A percentile compares a stretch with the other conserved stretches of the same genome.
Conservation (phyloP, 2,797 vertebrate genomes). For the Eulemur coronatus region DNA sequence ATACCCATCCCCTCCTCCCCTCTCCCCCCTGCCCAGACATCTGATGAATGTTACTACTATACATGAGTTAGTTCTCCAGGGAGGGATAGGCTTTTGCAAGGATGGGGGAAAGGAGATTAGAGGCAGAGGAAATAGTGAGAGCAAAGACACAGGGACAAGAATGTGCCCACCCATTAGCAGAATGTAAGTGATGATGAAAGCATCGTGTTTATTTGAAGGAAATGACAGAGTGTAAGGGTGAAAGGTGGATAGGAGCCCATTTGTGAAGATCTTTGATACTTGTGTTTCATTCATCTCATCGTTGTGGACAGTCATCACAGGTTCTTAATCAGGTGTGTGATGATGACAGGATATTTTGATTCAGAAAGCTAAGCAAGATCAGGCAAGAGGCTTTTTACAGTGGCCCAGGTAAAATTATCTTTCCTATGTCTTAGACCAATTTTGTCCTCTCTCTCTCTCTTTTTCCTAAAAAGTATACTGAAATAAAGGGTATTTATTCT, state of each 20-base stretch:
- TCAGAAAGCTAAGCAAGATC: not conserved
- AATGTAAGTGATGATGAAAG: not conserved
- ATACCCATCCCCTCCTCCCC: too few relatives aligned
- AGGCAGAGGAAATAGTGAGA: not conserved
- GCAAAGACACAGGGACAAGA: not conserved
- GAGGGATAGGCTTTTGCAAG: not conserved
- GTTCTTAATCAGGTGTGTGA: not conserved
- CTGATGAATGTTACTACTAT: too few relatives aligned
- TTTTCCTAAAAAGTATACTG: not conserved
- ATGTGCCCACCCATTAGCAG: not conserved
- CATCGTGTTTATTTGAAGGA: rapidly evolving
- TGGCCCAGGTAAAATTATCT: not conserved
- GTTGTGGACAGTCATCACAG: not conserved
- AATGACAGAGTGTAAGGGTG: not conserved
- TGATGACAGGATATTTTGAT: not conserved
- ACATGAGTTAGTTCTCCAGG: not conserved
- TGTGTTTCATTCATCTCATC: not conserved
- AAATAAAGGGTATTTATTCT: not conserved
- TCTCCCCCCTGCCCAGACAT: too few relatives aligned
- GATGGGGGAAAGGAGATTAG: not conserved
- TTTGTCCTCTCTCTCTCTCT: not conserved
- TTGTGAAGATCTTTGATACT: not conserved
- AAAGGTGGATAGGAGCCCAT: not conserved
- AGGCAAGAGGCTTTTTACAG: not conserved
- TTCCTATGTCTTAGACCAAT: not conserved